Evolutionary conservation across 2,797 vertebrate species (phyloP).

Genomic region (Myiotriccus ornatus): DNA sequence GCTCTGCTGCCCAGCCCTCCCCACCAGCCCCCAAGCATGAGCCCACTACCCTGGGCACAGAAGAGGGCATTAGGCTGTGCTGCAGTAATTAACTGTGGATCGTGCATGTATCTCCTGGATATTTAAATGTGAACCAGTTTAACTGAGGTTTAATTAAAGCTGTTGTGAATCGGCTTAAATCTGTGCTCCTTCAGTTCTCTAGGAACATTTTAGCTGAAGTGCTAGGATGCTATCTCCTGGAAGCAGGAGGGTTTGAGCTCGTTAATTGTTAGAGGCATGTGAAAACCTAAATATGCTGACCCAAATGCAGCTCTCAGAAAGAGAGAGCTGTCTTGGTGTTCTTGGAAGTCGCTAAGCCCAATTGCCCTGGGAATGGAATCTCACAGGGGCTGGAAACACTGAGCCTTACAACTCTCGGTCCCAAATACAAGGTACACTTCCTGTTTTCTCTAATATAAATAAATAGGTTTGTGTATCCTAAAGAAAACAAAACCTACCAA

Average conservation of each 20-base stretch:
- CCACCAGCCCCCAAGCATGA: accelerated
- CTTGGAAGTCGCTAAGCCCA: neutral
- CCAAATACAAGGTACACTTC: neutral
- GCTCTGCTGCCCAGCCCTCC: neutral
- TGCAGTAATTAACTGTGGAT: neutral
- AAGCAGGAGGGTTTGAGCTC: neutral
- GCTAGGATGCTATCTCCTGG: neutral
- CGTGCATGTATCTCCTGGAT: neutral
- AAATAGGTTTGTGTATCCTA: neutral
- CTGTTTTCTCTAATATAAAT: neutral
- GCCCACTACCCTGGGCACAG: neutral
- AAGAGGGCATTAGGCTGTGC: neutral
- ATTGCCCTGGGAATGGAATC: neutral
- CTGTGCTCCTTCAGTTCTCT: neutral
- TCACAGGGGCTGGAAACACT: neutral
- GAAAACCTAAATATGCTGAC: neutral
- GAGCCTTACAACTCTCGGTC: neutral
- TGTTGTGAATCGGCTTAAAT: neutral
- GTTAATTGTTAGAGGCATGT: neutral
- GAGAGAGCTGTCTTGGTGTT: neutral
- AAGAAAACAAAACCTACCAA: neutral
- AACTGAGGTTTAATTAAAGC: slow-evolving; percentile 46
- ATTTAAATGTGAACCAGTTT: slow-evolving; percentile 30
- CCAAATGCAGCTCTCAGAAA: neutral
- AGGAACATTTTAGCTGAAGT: neutral